These are phyloP conservation scores for Entomyzon cyanotis DNA, from an alignment of 2,113 vertebrate species.

Conservation along the genomic window DNA sequence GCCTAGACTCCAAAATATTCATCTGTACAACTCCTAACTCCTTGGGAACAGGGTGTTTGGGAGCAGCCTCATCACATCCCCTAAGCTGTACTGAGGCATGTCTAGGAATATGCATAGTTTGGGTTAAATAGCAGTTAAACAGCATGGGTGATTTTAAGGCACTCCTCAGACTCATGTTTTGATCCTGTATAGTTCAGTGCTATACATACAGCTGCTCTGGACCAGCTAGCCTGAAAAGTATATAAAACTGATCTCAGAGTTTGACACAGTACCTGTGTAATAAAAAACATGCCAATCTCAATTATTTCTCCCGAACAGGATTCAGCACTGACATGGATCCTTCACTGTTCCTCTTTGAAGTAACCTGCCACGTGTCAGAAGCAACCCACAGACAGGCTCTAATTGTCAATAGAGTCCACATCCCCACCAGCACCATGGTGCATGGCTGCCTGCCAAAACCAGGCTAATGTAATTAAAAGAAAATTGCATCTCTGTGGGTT, in stretches of 20 bases:
- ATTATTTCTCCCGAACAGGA: background rate
- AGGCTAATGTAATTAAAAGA: conserved; percentile 53
- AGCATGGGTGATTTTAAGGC: background rate
- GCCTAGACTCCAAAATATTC: background rate
- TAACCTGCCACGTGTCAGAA: background rate
- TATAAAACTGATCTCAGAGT: background rate
- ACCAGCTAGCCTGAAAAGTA: background rate
- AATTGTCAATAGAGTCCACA: conserved; percentile 18
- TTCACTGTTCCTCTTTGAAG: background rate
- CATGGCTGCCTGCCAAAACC: conserved; percentile 48
- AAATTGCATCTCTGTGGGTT: conserved; percentile 66
- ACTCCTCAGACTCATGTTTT: background rate
- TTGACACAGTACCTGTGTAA: background rate
- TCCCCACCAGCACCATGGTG: background rate
- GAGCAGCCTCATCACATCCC: background rate
- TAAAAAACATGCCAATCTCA: background rate
- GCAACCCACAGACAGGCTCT: conserved; percentile 1
- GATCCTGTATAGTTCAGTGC: background rate
- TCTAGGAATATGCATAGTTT: background rate
- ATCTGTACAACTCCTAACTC: background rate
- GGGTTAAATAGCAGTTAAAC: background rate
- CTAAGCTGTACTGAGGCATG: background rate
- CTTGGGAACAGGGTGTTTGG: background rate
- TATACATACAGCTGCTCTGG: background rate
- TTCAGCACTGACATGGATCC: background rate